Evolutionary conservation across 1,140 invertebrate genomes (phyloP).

Genomic region (Drosophila teissieri): DNA sequence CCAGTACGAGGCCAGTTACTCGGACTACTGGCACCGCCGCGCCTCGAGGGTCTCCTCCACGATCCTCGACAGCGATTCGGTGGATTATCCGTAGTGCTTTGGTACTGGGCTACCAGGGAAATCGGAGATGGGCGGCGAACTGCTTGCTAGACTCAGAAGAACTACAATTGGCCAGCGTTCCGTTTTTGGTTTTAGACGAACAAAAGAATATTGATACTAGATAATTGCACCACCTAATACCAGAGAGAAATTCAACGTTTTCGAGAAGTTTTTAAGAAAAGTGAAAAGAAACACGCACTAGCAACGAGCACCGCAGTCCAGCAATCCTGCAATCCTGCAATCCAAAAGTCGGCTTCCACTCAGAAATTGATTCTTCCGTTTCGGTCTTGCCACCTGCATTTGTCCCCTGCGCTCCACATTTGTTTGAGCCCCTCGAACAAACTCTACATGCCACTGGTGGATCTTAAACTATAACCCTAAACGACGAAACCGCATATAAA

Average conservation of each 20-base stretch:
- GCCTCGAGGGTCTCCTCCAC: slow-evolving; percentile 76
- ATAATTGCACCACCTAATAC: slow-evolving; percentile 65
- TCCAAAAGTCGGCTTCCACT: slow-evolving; percentile 59
- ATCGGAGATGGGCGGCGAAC: slow-evolving; percentile 11
- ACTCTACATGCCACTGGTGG: slow-evolving; percentile 76
- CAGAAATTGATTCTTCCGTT: slow-evolving; percentile 66
- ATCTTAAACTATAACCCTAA: slow-evolving; percentile 44
- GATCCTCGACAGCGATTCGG: slow-evolving; percentile 75
- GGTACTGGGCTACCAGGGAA: not conserved
- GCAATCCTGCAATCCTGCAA: slow-evolving; percentile 16
- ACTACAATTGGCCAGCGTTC: slow-evolving; percentile 71
- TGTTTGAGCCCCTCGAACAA: slow-evolving; percentile 46
- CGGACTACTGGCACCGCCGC: slow-evolving; percentile 78
- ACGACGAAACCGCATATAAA: slow-evolving; percentile 33
- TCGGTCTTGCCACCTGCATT: slow-evolving; percentile 45
- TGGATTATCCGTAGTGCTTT: slow-evolving; percentile 68
- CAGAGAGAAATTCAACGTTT: slow-evolving; percentile 49
- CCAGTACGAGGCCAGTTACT: slow-evolving; percentile 70
- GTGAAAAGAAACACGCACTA: slow-evolving; percentile 11
- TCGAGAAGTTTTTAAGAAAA: slow-evolving; percentile 41
- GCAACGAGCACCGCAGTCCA: slow-evolving; percentile 17
- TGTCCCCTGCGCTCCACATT: slow-evolving; percentile 7
- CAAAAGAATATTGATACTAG: slow-evolving; percentile 63
- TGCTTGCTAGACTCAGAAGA: slow-evolving; percentile 53
- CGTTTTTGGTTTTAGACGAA: slow-evolving; percentile 65